Evolutionary conservation across 2,113 vertebrate genomes (phyloP), one percentile per base, ranked within the genome.

Genomic region (Rhipidura dahli): DNA sequence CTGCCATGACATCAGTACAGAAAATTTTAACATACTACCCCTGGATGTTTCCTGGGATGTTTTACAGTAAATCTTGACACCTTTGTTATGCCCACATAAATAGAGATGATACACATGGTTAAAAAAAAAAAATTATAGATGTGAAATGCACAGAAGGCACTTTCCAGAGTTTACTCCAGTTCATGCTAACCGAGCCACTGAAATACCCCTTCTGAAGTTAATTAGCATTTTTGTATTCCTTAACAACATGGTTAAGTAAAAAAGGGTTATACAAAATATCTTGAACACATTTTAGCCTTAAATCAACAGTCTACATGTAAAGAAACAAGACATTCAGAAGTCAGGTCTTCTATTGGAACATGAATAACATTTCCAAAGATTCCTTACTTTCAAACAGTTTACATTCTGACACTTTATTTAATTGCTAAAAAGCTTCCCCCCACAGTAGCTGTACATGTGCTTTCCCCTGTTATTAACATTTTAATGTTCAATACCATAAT

Each of bases 101-200:
- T 0, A 65, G 94, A 94, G 82, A 93, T 96, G 71, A 92, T 78
- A 51, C 35, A 75, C 31, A 59, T 2, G 20, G 44, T n/a, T 90
- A 89, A 93, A 88, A 56, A 83, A 79, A 65, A 7, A n/a, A n/a
- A n/a, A n/a, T 89, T 33, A 72, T 44, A 79, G 27, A 76, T 76
- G 18, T 50, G 40, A 90, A 93, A 87, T 56, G 87, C 85, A 96
- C 64, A 80, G 60, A 96, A 97, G 88, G 90, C 90, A 96, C 90
- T 90, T 96, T 75, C 60, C 64, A 95, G 47, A 86, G 42, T 88
- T 89, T 82, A 56, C 56, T 89, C 83, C 83, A 88, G 85, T 78
- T 92, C 79, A 80, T 15, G 26, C 50, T 33, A 87, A 75, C 33
- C 83, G 83, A 90, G 64, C 56, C 54, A 78, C 47, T 49, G 89